Base-by-base conservation (phyloP, 1,140 invertebrate species). In the Saccostrea glomerata region DNA sequence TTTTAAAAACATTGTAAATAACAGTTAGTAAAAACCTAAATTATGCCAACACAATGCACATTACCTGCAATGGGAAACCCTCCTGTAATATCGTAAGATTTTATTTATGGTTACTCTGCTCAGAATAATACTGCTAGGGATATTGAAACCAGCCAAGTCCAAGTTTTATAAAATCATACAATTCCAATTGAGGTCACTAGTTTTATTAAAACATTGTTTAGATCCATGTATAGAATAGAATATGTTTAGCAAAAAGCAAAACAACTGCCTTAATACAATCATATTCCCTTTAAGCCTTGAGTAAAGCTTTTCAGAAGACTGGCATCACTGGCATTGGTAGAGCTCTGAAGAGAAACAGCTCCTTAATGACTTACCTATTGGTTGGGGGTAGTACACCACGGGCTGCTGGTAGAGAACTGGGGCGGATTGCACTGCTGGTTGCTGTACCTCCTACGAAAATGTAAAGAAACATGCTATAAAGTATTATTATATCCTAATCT, bases 391-490 rank as follows among this genome's bases (percentile, higher is more conserved):
- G 55, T 85, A 85, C 20, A 85, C 84, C 2, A 85, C n/a, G 12
- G 84, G 84, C 60, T 85, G 84, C 84, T 85, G 92, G 47, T 91
- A 92, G 0, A 73, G 58, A 40, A 88, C 82, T 55, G 85, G 86
- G 11, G 73, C 55, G 36, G 70, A 5, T 15, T n/a, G 66, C 0
- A 25, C n/a, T 36, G 30, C 25, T 5, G 70, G 70, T 15, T 73
- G 70, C 12, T 25, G n/a, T 87, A 36, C 54, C 25, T 87, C 30
- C 86, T 82, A 23, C 17, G 25, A 82, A 47, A 47, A 54, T 6
- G 3, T 36, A 36, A 36, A 36, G 30, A 36, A 47, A 47, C 47
- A 47, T 47, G 47, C 47, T 9, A 47, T 9, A 47, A 47, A 47
- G 5, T 47, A 36, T 2, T 36, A 36, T 36, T n/a, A n/a, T n/a